Evolutionary conservation across 2,888 invertebrate species (phyloP).

Genomic region (Tetheella fluctuosa): DNA sequence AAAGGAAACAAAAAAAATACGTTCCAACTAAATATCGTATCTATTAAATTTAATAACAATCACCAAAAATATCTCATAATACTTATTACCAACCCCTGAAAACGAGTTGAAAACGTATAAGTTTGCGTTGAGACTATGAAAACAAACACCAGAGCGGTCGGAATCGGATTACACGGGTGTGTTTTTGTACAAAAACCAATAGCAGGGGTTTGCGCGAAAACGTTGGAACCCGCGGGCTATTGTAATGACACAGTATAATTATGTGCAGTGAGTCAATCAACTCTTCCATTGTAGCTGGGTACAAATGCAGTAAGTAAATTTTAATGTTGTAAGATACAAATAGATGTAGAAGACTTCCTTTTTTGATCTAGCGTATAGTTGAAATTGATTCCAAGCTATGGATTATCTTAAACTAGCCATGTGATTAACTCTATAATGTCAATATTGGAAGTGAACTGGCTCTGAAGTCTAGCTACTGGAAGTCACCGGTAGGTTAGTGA

Average conservation of each 20-base stretch:
- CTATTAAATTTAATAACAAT: neutral
- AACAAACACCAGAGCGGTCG: constrained; percentile 47
- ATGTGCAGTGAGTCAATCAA: neutral
- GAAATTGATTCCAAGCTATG: too few species aligned
- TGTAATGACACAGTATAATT: neutral
- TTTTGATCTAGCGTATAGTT: too few species aligned
- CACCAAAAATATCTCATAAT: neutral
- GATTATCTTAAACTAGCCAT: too few species aligned
- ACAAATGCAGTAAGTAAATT: too few species aligned
- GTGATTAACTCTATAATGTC: too few species aligned
- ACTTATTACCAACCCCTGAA: constrained; percentile 12
- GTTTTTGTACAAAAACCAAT: constrained; percentile 48
- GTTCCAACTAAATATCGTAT: neutral
- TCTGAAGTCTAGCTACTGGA: too few species aligned
- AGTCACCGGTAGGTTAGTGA: too few species aligned
- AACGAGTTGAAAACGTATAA: constrained; percentile 44
- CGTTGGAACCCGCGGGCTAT: constrained; percentile 6
- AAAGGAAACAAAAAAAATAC: neutral
- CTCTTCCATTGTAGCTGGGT: neutral
- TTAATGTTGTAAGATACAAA: too few species aligned
- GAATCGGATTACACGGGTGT: constrained; percentile 54
- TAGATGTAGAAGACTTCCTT: too few species aligned
- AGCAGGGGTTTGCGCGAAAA: constrained; percentile 22
- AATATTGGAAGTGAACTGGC: too few species aligned
- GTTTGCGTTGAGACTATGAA: constrained; percentile 45